Evolutionary conservation across 1,140 invertebrate species (phyloP).

Genomic region (Cyphomyrmex costatus): DNA sequence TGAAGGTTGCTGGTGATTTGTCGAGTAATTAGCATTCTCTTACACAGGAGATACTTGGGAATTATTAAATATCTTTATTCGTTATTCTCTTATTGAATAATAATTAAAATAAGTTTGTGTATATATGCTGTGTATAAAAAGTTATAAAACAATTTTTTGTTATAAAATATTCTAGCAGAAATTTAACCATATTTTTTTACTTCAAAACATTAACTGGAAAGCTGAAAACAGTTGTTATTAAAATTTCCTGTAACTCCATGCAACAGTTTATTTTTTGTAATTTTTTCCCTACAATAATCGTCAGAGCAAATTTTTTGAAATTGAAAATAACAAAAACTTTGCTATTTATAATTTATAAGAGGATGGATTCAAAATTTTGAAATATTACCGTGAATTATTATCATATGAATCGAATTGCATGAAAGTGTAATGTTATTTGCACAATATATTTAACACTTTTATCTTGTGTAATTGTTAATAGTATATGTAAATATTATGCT

Average conservation of each 20-base stretch:
- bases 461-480: not conserved
- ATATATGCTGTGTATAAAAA: not conserved
- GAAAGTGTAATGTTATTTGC: not conserved
- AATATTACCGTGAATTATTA: not conserved
- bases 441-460: not conserved
- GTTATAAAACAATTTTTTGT: not conserved
- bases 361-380: not conserved
- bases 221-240: not conserved
- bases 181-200: not conserved
- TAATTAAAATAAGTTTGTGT: not conserved
- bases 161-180: not conserved
- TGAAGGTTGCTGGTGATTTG: not conserved
- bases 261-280: not conserved
- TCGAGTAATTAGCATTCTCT: not conserved
- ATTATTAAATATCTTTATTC: constrained; percentile 1
- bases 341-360: not conserved
- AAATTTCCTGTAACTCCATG: not conserved
- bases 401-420: not conserved
- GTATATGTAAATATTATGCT: constrained; percentile 17
- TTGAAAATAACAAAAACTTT: not conserved
- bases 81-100: not conserved
- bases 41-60: not conserved
- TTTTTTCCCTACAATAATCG: not conserved
- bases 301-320: not conserved
- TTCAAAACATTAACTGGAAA: not conserved